Evolutionary conservation across 2,888 invertebrate genomes (phyloP), one percentile per base, ranked within the genome.

Genomic region (Phyllotreta cruciferae): DNA sequence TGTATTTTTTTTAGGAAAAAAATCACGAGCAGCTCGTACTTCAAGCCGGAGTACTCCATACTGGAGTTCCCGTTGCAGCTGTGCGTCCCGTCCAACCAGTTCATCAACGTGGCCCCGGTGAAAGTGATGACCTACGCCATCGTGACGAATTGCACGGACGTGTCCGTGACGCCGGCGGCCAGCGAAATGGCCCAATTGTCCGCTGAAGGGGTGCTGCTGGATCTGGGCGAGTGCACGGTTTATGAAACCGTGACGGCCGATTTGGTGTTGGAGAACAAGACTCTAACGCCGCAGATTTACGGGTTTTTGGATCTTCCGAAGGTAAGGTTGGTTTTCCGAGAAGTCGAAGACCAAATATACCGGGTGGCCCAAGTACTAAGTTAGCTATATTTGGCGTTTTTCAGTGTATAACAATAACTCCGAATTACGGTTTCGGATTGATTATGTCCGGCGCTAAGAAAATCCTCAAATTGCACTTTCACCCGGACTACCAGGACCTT

Each of bases 301-400:
- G 70, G 69, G 39, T 73, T 74, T 39, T 14, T 66, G 8, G 65
- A 74, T 64, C 34, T 73, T 13, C 74, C 74, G 36, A 45, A 67
- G 64, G 73, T n/a, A n/a, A n/a, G n/a, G n/a, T n/a, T n/a, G n/a
- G n/a, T n/a, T n/a, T n/a, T n/a, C n/a, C n/a, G n/a, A n/a, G n/a
- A n/a, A n/a, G n/a, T n/a, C n/a, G n/a, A n/a, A n/a, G n/a, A n/a
- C n/a, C n/a, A n/a, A n/a, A n/a, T n/a, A n/a, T n/a, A n/a, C n/a
- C n/a, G n/a, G n/a, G n/a, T n/a, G n/a, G n/a, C n/a, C n/a, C n/a
- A n/a, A n/a, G n/a, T n/a, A n/a, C n/a, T n/a, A n/a, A n/a, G n/a
- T n/a, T n/a, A n/a, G n/a, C n/a, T n/a, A n/a, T n/a, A n/a, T n/a
- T n/a, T n/a, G n/a, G n/a, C n/a, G n/a, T n/a, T 47, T 68, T 68